These are phyloP conservation scores for Manacus vitellinus DNA, from an alignment of 2,113 vertebrate species.

Conservation along the genomic window DNA sequence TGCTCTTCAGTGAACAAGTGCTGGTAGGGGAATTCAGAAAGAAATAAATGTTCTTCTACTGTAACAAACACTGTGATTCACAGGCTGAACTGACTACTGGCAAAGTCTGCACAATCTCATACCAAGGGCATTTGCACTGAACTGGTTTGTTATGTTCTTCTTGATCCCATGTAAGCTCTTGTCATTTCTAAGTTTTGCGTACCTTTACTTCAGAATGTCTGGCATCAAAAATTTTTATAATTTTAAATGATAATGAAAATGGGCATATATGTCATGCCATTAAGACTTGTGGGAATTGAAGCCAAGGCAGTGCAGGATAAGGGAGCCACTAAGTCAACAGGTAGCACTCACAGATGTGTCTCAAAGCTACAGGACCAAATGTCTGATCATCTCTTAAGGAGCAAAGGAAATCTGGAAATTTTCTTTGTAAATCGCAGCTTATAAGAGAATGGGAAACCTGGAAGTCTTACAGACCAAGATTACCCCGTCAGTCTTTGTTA, in stretches of 20 bases:
- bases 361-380: not conserved
- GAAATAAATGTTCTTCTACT: not conserved
- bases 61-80: conserved; percentile 11
- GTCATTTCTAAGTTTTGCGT: not conserved
- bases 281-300: fast-evolving
- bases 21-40: not conserved
- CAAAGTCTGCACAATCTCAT: not conserved
- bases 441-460: not conserved
- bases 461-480: not conserved
- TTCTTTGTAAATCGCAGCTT: not conserved
- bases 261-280: fast-evolving
- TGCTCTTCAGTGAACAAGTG: not conserved
- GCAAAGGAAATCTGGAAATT: not conserved
- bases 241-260: not conserved
- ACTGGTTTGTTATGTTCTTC: not conserved
- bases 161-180: not conserved
- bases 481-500: not conserved
- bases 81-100: not conserved
- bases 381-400: not conserved
- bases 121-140: not conserved
- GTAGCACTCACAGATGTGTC: not conserved
- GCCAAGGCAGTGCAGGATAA: fast-evolving
- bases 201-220: not conserved
- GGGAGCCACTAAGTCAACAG: not conserved
- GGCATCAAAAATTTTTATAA: not conserved